Percentiles rank a stretch among this genome's conserved stretches.
These are phyloP conservation scores for Araneus ventricosus DNA, from an alignment of 1,140 invertebrate species.

Conservation along the genomic window DNA sequence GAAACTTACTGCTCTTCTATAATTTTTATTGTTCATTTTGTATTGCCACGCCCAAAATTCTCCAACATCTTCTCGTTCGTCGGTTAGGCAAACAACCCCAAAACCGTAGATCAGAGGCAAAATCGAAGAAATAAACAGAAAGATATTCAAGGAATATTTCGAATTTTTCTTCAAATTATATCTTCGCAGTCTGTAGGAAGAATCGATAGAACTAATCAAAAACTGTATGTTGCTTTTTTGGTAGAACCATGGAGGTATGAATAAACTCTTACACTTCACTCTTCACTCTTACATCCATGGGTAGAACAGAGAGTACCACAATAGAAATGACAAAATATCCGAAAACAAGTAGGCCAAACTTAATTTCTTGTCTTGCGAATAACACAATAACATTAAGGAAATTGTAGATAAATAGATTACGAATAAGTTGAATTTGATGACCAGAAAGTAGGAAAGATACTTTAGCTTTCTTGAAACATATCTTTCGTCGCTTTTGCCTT, in stretches of 20 bases:
- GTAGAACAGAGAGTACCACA: not conserved
- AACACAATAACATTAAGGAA: not conserved
- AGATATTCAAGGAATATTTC: not conserved
- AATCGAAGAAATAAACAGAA: not conserved
- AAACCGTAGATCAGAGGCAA: not conserved
- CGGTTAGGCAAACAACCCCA: not conserved
- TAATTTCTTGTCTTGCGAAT: not conserved
- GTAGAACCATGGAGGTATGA: no score
- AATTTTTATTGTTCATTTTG: not conserved
- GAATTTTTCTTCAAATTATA: not conserved
- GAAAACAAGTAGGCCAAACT: not conserved
- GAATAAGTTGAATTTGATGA: not conserved
- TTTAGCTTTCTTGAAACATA: not conserved
- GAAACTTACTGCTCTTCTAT: not conserved
- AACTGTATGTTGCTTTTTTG: not conserved
- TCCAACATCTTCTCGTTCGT: not conserved
- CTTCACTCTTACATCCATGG: no score
- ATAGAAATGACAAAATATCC: not conserved
- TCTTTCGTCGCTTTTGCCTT: not conserved
- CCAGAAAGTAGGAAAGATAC: not conserved
- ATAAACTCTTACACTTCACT: no score
- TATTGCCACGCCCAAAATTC: not conserved
- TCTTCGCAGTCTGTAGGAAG: not conserved
- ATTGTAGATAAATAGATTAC: not conserved
- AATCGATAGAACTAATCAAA: not conserved